Conservation (phyloP, 2,113 vertebrate genomes). For the Notothenia rossii region DNA sequence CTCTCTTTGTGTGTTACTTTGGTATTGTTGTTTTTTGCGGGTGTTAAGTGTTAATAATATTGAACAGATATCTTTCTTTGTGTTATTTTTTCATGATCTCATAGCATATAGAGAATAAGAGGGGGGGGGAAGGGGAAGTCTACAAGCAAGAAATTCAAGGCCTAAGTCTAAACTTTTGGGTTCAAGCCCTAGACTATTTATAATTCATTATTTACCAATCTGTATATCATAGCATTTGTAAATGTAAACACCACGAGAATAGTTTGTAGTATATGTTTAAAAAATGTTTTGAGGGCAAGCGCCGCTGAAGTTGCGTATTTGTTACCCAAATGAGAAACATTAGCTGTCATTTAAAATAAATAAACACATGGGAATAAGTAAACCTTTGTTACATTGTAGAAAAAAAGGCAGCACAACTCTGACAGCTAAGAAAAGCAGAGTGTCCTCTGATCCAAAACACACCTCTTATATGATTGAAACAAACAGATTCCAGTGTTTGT, state of each 20-base stretch:
- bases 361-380: not conserved
- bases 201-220: not conserved
- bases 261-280: not conserved
- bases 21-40: conserved; percentile 35
- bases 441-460: conserved; percentile 54
- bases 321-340: not conserved
- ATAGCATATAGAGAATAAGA: not conserved
- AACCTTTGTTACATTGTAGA: conserved; percentile 3
- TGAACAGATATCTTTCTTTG: conserved; percentile 4
- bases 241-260: not conserved
- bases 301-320: not conserved
- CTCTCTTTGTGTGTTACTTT: conserved; percentile 55
- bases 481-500: conserved; percentile 71
- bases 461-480: conserved; percentile 53
- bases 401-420: conserved; percentile 2
- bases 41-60: conserved; percentile 37
- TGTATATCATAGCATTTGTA: not conserved
- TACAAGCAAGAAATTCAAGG: conserved; percentile 6
- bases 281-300: not conserved
- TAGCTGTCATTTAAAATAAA: not conserved
- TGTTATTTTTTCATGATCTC: conserved; percentile 17
- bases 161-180: not conserved
- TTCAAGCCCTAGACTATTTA: not conserved
- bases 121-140: not conserved
- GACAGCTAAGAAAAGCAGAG: conserved; percentile 40